Base-by-base conservation (phyloP, 37 sponge, comb jelly and placozoan genomes). In the Cladorhizidae sp. region DNA sequence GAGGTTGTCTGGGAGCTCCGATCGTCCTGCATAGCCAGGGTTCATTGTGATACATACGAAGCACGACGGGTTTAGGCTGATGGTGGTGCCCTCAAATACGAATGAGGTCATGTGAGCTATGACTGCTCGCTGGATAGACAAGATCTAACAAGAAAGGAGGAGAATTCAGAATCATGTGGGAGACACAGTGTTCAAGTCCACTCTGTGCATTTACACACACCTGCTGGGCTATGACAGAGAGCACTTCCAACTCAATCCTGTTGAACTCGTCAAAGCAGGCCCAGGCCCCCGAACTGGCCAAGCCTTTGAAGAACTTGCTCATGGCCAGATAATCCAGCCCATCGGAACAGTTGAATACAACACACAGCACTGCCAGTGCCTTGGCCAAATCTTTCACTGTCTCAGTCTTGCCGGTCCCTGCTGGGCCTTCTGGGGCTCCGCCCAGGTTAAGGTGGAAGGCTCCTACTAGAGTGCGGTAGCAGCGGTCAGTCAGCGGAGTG, bases 271-370 rank as follows among this genome's bases (percentile, higher is more conserved):
- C 99, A 78, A 98, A 98, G 80, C 99, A 98, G 18, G 99, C 92
- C 99, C 99, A 98, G 0, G 99, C 99, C 38, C 96, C 94, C 69
- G 99, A 87, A 56, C 89, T 90, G 33, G 96, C 99, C 43, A 98
- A 88, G 35, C 96, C 99, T 78, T 99, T 93, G 81, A 95, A 99
- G 89, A 97, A 97, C 87, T 93, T 99, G 54, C 99, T 95, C 99
- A 99, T 99, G 76, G 99, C 99, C 41, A 99, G 83, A 82, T 99
- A 99, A 79, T 99, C 99, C 82, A 99, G 79, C 9, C 99, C 99
- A 86, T 99, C 99, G 50, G 99, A 99, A 56, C 99, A 99, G 90
- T 99, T 99, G 86, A 99, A 99, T 54, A 99, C 99, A 9, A 99
- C 99, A 85, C 99, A 99, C 84, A 96, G 99, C 12, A 88, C 84